Evolutionary conservation across 1,140 invertebrate genomes (phyloP).

Genomic region (Ephestia elutella): DNA sequence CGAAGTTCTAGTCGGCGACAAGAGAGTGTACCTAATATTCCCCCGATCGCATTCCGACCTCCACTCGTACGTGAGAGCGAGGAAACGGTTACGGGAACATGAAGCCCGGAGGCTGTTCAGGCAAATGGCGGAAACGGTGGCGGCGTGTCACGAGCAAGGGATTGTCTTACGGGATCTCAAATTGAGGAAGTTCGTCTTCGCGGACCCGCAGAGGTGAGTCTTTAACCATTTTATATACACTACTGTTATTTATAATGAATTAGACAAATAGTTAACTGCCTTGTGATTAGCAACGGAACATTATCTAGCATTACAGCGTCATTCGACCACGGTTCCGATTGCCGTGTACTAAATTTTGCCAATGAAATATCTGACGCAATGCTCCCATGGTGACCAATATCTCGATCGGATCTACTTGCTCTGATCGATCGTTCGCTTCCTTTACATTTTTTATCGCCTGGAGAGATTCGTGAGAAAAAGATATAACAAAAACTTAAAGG

Average conservation of each 20-base stretch:
- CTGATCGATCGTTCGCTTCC: slow-evolving; percentile 49
- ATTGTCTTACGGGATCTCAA: slow-evolving; percentile 96
- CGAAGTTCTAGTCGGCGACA: slow-evolving; percentile 82
- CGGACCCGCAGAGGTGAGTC: slow-evolving; percentile 91
- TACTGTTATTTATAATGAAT: too few species aligned
- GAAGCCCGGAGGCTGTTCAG: slow-evolving; percentile 90
- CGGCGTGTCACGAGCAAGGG: slow-evolving; percentile 92
- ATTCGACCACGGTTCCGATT: slow-evolving; percentile 38
- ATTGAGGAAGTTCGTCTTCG: slow-evolving; percentile 97
- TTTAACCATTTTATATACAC: background rate
- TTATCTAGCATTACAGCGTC: slow-evolving; percentile 17
- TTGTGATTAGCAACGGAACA: background rate
- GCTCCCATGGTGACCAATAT: slow-evolving; percentile 48
- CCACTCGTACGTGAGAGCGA: slow-evolving; percentile 92
- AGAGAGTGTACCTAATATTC: slow-evolving; percentile 84
- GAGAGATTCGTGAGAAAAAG: slow-evolving; percentile 56
- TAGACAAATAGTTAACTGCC: background rate
- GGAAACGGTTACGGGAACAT: slow-evolving; percentile 87
- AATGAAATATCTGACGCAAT: slow-evolving; percentile 57
- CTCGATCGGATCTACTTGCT: slow-evolving; percentile 32
- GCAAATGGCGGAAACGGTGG: slow-evolving; percentile 92
- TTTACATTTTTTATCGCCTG: slow-evolving; percentile 37
- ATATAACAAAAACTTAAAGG: slow-evolving; percentile 51
- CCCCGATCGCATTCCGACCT: slow-evolving; percentile 83
- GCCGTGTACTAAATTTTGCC: slow-evolving; percentile 49